Evolutionary conservation across 2,888 invertebrate genomes (phyloP).

Genomic region (Aelia acuminata): DNA sequence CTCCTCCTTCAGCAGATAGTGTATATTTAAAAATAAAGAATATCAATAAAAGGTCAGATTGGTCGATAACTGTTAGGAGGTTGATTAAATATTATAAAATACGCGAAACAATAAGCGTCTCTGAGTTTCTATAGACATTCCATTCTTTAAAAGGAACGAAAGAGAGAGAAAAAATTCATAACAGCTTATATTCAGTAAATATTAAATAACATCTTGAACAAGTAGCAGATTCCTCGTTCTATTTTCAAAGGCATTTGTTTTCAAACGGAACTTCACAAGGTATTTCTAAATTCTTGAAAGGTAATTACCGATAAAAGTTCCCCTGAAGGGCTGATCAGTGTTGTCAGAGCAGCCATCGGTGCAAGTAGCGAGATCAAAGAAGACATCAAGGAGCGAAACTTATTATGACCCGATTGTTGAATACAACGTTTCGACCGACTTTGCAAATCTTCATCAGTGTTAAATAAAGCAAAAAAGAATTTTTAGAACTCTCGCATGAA

Average conservation of each 20-base stretch:
- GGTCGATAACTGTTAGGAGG: no score
- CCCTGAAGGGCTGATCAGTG: background rate
- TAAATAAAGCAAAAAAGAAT: no score
- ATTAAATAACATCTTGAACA: background rate
- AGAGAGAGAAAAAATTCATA: background rate
- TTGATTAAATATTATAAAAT: constrained; percentile 14
- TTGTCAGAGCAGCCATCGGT: background rate
- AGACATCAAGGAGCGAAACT: no score
- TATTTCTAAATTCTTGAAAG: background rate
- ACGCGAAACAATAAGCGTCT: background rate
- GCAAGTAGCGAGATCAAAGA: background rate
- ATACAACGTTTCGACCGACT: no score
- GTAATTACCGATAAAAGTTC: background rate
- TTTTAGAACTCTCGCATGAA: no score
- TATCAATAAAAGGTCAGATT: no score
- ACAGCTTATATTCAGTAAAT: background rate
- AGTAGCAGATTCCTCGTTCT: background rate
- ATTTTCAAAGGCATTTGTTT: background rate
- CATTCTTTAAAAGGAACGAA: background rate
- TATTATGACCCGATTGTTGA: no score
- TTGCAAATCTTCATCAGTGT: no score
- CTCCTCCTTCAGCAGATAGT: no score
- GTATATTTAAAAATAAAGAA: no score
- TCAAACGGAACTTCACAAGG: background rate
- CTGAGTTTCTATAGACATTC: no score